Evolutionary conservation across 2,888 invertebrate genomes (phyloP).

Genomic region (Cerceris ruficornis): DNA sequence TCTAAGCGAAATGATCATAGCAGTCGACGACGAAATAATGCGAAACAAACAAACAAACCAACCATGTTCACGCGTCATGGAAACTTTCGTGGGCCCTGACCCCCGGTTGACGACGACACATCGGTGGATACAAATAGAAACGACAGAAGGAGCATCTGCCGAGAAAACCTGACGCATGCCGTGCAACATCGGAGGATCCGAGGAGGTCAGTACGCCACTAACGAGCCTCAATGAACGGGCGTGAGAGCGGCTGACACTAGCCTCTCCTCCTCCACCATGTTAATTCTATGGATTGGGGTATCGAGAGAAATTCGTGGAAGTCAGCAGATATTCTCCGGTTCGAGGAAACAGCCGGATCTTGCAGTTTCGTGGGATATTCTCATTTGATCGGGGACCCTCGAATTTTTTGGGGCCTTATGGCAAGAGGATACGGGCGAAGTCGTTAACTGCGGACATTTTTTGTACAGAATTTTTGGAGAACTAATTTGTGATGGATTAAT

Average conservation of each 20-base stretch:
- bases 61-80: slow-evolving; percentile 28
- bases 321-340: neutral
- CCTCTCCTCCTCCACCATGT: slow-evolving; percentile 33
- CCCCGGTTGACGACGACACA: slow-evolving; percentile 52
- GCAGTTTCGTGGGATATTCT: no score
- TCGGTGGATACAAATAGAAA: slow-evolving; percentile 19
- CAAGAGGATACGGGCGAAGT: no score
- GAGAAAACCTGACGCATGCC: slow-evolving; percentile 19
- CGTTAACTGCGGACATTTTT: no score
- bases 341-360: no score
- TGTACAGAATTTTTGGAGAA: no score
- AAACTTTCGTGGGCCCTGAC: slow-evolving; percentile 10
- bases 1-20: neutral
- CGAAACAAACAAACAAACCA: slow-evolving; percentile 15
- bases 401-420: no score
- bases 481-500: no score
- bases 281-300: slow-evolving; percentile 47
- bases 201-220: slow-evolving; percentile 57
- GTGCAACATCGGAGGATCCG: slow-evolving; percentile 46
- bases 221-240: slow-evolving; percentile 64
- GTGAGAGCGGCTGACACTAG: slow-evolving; percentile 52
- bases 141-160: slow-evolving; percentile 25
- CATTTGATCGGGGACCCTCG: no score
- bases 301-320: slow-evolving; percentile 23
- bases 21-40: neutral